A percentile compares a stretch with the other conserved stretches of the same genome.
Evolutionary conservation across 2,888 invertebrate genomes (phyloP).

Genomic region (Entomobrya proxima): DNA sequence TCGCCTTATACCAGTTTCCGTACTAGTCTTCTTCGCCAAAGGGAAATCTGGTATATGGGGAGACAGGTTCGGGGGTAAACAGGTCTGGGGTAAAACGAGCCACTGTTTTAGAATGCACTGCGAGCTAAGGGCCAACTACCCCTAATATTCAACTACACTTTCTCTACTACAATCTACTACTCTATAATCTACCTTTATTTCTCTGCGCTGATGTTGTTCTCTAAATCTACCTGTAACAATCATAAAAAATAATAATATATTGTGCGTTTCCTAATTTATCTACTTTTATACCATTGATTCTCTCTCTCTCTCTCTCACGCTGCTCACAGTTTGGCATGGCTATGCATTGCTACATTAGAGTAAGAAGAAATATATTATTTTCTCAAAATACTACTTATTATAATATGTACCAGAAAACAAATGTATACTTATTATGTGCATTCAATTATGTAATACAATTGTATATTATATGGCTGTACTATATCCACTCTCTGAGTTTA

Average conservation of each 20-base stretch:
- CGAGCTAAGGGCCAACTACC: too few relatives aligned
- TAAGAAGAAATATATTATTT: constrained; percentile 73
- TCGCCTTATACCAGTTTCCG: background rate
- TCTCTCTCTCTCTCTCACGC: too few relatives aligned
- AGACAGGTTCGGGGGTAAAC: too few relatives aligned
- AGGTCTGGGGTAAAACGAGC: background rate
- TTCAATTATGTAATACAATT: too few relatives aligned
- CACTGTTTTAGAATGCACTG: background rate
- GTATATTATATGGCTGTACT: too few relatives aligned
- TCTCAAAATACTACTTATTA: background rate
- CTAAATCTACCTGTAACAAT: background rate
- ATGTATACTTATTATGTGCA: background rate
- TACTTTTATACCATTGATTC: constrained; percentile 72
- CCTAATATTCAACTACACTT: too few relatives aligned
- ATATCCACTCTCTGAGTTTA: too few relatives aligned
- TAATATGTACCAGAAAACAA: background rate
- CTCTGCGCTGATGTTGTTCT: background rate
- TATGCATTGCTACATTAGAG: constrained; percentile 78
- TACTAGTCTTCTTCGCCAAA: background rate
- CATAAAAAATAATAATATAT: constrained; percentile 5
- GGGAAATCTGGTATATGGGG: too few relatives aligned
- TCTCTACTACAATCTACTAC: too few relatives aligned
- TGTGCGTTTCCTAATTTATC: constrained; percentile 60
- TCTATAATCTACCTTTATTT: constrained; percentile 1
- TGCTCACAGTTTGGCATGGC: constrained; percentile 78